Base-by-base conservation (phyloP, 2,113 vertebrate species). In the Panthera tigris region DNA sequence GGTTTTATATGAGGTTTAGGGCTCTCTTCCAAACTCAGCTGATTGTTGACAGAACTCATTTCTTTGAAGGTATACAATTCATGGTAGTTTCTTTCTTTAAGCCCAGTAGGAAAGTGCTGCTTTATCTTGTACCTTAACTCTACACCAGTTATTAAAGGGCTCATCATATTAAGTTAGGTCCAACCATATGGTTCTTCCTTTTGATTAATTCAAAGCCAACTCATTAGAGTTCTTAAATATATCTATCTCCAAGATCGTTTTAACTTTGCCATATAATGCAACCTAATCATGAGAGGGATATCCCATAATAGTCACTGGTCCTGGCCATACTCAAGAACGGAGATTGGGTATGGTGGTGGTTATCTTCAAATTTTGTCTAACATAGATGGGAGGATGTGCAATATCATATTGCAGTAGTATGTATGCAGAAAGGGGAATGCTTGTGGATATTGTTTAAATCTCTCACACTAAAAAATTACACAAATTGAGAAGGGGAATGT, bases 341-440 rank as follows among this genome's bases (percentile, higher is more conserved):
- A 21, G n/a, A 13, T 10, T 57, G 10, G 18, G 27, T 39, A 13
- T 27, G n/a, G 25, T 57, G 10, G 31, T 41, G 15, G 27, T 73
- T 39, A 73, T 73, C 69, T 73, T 73, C 12, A n/a, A 82, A 57
- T 48, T 55, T 13, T 78, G 16, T 18, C 18, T 95, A 29, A 13
- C 36, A 36, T 25, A 87, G 8, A 73, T 36, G 33, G 31, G 7
- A 81, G 8, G 16, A 27, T 4, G 21, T 71, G 41, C 2, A 52
- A 7, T 50, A 33, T 50, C 76, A 29, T 33, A 50, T 13, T 78
- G 2, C 5, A 48, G 33, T 13, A 33, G 19, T 4, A 50, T 50
- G 1, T 4, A 15, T 36, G 31, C 11, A 50, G 12, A 50, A 69
- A 66, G 1, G 3, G 12, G 6, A 7, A 29, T 25, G 1, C 27